phyloP scores from a whole-genome alignment of 1,140 invertebrate genomes.

The Nylanderia fulva region DNA sequence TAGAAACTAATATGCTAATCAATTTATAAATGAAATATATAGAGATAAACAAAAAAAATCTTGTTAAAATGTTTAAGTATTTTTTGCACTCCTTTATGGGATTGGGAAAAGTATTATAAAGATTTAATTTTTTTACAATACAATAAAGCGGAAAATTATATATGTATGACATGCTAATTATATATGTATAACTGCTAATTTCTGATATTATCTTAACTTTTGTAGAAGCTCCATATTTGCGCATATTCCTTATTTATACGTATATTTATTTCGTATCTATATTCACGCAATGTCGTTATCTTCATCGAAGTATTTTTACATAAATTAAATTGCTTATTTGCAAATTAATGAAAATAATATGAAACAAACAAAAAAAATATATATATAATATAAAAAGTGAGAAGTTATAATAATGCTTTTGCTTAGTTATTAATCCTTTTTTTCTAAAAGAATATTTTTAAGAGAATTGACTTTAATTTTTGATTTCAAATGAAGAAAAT shows the following conservation, averaged over 20 bases:
- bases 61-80: not conserved
- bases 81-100: not conserved
- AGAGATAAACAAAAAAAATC: not conserved
- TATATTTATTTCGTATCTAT: not conserved
- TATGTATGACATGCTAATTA: no score
- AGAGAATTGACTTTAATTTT: not conserved
- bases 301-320: not conserved
- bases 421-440: not conserved
- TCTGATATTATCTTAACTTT: not conserved
- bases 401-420: no score
- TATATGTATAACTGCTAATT: no score
- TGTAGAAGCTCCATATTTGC: not conserved
- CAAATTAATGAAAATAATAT: not conserved
- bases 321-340: not conserved
- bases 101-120: not conserved
- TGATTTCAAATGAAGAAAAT: conserved; percentile 13
- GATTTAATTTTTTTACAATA: not conserved
- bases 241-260: not conserved
- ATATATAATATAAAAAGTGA: no score
- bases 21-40: not conserved
- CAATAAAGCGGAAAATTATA: not conserved
- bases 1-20: conserved; percentile 11
- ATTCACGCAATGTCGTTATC: not conserved
- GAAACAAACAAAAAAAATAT: not conserved
- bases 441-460: not conserved